These are phyloP conservation scores for Drosophila parabipectinata DNA, from an alignment of 1,140 invertebrate genomes.

Conservation along the genomic window DNA sequence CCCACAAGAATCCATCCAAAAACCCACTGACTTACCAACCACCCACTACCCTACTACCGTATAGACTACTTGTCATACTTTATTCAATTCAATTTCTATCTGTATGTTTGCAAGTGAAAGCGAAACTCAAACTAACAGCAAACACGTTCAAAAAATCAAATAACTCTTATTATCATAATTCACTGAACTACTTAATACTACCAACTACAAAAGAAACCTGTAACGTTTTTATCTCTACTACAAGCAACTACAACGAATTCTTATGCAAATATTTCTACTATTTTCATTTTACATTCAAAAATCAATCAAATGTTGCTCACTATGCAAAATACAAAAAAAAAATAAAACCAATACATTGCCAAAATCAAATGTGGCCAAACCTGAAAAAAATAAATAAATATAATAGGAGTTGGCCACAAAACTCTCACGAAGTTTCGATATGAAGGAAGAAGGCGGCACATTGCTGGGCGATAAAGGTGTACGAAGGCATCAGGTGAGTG, in stretches of 20 bases:
- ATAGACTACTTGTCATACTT: constrained; percentile 49
- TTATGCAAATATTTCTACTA: constrained; percentile 81
- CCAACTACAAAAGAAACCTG: constrained; percentile 44
- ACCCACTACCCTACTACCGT: constrained; percentile 27
- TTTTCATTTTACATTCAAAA: constrained; percentile 77
- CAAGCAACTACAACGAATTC: constrained; percentile 69
- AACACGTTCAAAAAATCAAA: constrained; percentile 29
- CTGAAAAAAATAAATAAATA: constrained; percentile 30
- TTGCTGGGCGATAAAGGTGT: constrained; percentile 88
- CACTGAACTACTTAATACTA: constrained; percentile 33
- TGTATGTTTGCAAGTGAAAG: constrained; percentile 68
- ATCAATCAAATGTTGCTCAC: constrained; percentile 56
- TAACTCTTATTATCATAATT: constrained; percentile 27
- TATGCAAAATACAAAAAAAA: constrained; percentile 49
- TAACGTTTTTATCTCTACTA: constrained; percentile 55
- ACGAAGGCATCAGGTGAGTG: constrained; percentile 84
- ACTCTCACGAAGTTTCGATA: constrained; percentile 92
- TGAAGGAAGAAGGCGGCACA: constrained; percentile 92
- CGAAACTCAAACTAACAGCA: constrained; percentile 38
- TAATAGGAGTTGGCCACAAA: constrained; percentile 92
- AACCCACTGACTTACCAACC: neutral
- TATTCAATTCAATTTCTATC: constrained; percentile 64
- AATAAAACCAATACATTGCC: constrained; percentile 25
- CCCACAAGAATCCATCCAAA: constrained; percentile 12
- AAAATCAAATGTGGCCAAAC: constrained; percentile 42